Conservation (phyloP, 2,113 vertebrate species). For the Triplophysa rosa region DNA sequence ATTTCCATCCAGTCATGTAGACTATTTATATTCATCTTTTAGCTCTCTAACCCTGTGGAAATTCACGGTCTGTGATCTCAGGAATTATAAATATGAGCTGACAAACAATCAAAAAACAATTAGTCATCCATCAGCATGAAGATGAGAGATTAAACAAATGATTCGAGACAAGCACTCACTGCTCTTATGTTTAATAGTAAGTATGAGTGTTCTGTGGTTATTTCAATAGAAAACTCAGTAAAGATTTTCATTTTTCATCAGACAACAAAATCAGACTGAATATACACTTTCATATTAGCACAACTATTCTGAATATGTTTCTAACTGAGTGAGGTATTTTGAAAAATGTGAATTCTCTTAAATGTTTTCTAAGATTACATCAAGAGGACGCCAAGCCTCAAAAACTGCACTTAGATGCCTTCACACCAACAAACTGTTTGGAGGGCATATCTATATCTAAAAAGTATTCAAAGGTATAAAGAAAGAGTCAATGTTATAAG, state of each 20-base stretch:
- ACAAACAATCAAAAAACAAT: neutral
- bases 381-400: too few relatives aligned
- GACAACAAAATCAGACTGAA: neutral
- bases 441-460: too few relatives aligned
- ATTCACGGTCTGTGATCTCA: neutral
- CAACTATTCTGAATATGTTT: too few relatives aligned
- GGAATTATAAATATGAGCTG: slow-evolving; percentile 7
- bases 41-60: neutral
- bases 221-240: neutral
- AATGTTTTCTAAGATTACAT: too few relatives aligned
- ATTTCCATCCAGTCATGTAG: neutral
- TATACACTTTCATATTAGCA: too few relatives aligned
- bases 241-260: too few relatives aligned
- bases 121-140: neutral
- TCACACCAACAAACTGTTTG: too few relatives aligned
- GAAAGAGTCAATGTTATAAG: too few relatives aligned
- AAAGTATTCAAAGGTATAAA: too few relatives aligned
- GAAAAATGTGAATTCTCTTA: too few relatives aligned
- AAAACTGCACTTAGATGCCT: too few relatives aligned
- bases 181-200: neutral
- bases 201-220: neutral
- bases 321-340: too few relatives aligned
- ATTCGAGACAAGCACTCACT: neutral
- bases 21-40: neutral
- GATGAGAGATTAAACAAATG: neutral